Base-by-base conservation (phyloP, 2,888 invertebrate species). In the Dolichomitus sp. region DNA sequence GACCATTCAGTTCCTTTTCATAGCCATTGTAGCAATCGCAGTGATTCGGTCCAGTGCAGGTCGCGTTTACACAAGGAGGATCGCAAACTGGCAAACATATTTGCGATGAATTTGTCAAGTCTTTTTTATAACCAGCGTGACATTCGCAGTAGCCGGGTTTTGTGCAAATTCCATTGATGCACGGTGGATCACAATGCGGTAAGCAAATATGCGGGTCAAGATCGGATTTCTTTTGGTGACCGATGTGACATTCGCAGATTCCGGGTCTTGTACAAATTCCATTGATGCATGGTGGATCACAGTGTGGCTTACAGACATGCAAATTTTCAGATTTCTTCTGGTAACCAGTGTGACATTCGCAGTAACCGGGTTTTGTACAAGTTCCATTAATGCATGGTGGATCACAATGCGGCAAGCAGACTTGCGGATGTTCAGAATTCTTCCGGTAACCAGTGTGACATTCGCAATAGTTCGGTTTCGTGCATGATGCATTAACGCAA, bases 1-100 rank as follows among this genome's bases (percentile, higher is more conserved):
- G 4, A 30, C 9, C 12, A 5, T 14, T 27, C 2, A 4, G n/a
- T 14, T 19, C 12, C 5, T 45, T 45, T 9, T 14, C 40, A 27
- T 72, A 59, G 17, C 69, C 69, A 23, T 12, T 12, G 23, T 42
- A 42, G 42, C 69, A 69, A 4, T 69, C 37, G 40, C 52, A 69
- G 1, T 54, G 19, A 27, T 57, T 17, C 14, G 68, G 68, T n/a
- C 1, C 0, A 0, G 33, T 33, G 37, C 61, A 61, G 17, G 11
- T n/a, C 2, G 33, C 30, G 19, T 61, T 30, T 3, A 40, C 33
- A 4, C 50, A 50, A 19, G 50, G 12, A 2, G 69, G 52, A 37
- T 52, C 12, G 19, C 69, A 69, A 69, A 52, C 4, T 19, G 69
- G 52, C 12, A 37, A 54, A 69, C 69, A 68, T 2, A 50, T 1